Conservation (phyloP, 2,888 invertebrate species). For the Tetrapedia diversipes region DNA sequence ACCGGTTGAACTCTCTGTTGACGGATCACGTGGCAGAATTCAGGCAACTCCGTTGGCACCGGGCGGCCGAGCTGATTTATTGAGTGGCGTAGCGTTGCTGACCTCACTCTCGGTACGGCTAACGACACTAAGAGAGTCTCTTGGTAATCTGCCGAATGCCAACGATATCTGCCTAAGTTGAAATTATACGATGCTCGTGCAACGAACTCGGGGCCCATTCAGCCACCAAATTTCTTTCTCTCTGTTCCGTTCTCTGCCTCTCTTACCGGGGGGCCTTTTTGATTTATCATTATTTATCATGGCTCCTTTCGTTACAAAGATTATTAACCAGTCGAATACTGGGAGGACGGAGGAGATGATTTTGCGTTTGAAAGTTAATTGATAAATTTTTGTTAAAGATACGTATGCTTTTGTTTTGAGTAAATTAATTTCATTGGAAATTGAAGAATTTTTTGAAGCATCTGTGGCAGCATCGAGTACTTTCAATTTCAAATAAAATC, state of each 20-base stretch:
- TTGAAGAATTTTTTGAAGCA: neutral
- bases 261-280: neutral
- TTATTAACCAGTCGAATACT: neutral
- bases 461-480: no score
- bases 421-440: neutral
- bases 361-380: neutral
- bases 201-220: constrained; percentile 38
- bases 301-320: neutral
- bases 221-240: neutral
- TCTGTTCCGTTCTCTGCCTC: neutral
- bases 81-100: constrained; percentile 64
- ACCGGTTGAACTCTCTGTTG: constrained; percentile 53
- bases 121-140: constrained; percentile 53
- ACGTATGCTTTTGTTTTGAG: neutral
- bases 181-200: constrained; percentile 57
- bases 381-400: neutral
- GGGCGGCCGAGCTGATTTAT: constrained; percentile 63
- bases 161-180: constrained; percentile 49
- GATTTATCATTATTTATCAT: constrained; percentile 9
- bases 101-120: constrained; percentile 60
- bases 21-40: constrained; percentile 70
- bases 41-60: constrained; percentile 52
- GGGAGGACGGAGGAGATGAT: neutral
- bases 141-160: constrained; percentile 62
- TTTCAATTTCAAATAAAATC: no score